Evolutionary conservation across 2,888 invertebrate species (phyloP).

Genomic region (Tridacna gigas): DNA sequence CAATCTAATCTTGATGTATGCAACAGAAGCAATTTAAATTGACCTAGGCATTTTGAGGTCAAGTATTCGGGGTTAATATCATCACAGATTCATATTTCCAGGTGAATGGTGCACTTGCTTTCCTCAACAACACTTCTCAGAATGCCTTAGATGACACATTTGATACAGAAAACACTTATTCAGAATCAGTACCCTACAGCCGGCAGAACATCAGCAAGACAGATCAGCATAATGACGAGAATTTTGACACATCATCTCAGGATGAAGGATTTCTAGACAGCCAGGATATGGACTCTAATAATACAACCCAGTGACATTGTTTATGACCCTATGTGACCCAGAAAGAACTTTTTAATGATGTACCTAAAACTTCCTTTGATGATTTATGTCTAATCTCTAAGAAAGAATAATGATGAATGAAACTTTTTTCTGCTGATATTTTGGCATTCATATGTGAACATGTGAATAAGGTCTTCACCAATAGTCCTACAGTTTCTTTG

Average conservation of each 20-base stretch:
- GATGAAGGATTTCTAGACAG: constrained; percentile 62
- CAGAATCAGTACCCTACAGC: not conserved
- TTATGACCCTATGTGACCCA: not conserved
- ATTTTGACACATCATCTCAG: constrained; percentile 41
- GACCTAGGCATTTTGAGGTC: too few relatives aligned
- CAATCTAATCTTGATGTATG: too few relatives aligned
- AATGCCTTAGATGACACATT: constrained; percentile 47
- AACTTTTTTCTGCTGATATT: too few relatives aligned
- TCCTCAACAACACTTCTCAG: constrained; percentile 55
- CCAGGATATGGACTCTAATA: constrained; percentile 39
- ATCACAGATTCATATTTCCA: constrained; percentile 14
- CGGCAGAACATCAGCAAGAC: not conserved
- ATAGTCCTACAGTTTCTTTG: too few relatives aligned
- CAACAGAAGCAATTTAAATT: too few relatives aligned
- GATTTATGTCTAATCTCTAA: too few relatives aligned
- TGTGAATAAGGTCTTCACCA: too few relatives aligned
- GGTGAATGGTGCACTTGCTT: constrained; percentile 58
- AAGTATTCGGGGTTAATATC: too few relatives aligned
- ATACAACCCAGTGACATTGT: not conserved
- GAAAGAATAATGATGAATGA: too few relatives aligned
- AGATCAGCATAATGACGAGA: not conserved
- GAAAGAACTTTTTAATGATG: not conserved
- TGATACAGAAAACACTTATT: constrained; percentile 12
- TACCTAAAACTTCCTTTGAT: too few relatives aligned
- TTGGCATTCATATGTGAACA: too few relatives aligned